Base-by-base conservation (phyloP, 1,140 invertebrate species). In the Lutraria rhynchaena region DNA sequence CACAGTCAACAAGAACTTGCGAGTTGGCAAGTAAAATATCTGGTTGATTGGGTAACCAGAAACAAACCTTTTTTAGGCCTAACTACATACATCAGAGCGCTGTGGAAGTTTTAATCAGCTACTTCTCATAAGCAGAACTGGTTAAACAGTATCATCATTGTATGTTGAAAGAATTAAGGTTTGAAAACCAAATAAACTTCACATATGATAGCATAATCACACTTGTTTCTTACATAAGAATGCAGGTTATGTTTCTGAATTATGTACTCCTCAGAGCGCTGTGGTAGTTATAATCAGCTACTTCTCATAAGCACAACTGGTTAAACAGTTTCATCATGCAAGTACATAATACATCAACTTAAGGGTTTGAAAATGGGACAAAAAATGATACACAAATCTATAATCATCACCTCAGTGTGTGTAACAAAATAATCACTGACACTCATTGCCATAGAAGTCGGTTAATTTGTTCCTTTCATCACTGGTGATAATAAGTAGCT, bases 381-480 rank as follows among this genome's bases (percentile, higher is more conserved):
- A n/a, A n/a, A n/a, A n/a, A n/a, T n/a, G n/a, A n/a, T n/a, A n/a
- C n/a, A n/a, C n/a, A n/a, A n/a, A n/a, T n/a, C n/a, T n/a, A 41
- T 33, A 51, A 19, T 41, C 4, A 61, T 31, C 35, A 63, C 41
- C n/a, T 63, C 73, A 76, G 73, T 27, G 46, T 46, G 73, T 76
- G 57, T 61, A 41, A 46, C 15, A 51, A 2, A n/a, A 22, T 49
- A 49, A 76, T 76, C 73, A 76, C 73, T 31, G 73, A 51, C 29
- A 46, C 4, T 61, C 57, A 63, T 76, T 61, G 57, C 73, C 57
- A 61, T 76, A 76, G 58, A 61, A 61, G 73, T 61, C 58, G 73
- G 58, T 51, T 61, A 33, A 7, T 63, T 24, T 33, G 5, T 41
- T 24, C 24, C 19, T 60, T 58, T 74, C 70, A 58, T 57, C 35